These are phyloP conservation scores for Scarus forsteni DNA, from an alignment of 2,797 vertebrate species.

Conservation along the genomic window DNA sequence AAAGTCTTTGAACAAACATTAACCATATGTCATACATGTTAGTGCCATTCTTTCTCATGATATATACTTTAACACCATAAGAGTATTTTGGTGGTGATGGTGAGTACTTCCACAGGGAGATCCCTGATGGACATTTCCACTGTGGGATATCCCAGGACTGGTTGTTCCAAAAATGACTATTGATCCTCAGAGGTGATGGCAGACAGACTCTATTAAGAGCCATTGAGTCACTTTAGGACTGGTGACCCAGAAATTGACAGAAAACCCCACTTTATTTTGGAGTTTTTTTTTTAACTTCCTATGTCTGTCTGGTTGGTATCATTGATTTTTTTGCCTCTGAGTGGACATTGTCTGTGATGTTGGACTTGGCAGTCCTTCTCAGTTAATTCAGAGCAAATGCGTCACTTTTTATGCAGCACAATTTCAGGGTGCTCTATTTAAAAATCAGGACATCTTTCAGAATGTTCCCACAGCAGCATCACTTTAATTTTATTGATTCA, in stretches of 20 bases:
- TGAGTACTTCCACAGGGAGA: not conserved
- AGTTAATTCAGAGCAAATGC: not conserved
- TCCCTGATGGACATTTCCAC: not conserved
- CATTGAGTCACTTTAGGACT: not conserved
- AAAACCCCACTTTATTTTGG: not conserved
- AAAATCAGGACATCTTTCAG: conserved; percentile 1
- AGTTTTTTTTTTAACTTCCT: not conserved
- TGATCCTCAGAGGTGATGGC: not conserved
- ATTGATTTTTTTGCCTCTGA: no score
- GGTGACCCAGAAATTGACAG: not conserved
- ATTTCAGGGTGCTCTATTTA: not conserved
- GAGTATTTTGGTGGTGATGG: not conserved
- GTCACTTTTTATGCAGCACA: no score
- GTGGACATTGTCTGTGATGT: no score
- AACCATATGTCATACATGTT: no score
- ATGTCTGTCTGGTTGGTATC: not conserved
- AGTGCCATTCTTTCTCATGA: no score
- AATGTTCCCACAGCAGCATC: not conserved
- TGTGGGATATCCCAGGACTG: not conserved
- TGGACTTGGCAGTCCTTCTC: not conserved
- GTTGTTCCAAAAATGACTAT: not conserved
- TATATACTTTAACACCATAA: not conserved
- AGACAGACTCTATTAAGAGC: not conserved
- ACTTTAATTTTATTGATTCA: conserved; percentile 24
- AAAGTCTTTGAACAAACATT: no score